Conservation (phyloP, 2,797 vertebrate genomes). For the Oreochromis mossambicus region DNA sequence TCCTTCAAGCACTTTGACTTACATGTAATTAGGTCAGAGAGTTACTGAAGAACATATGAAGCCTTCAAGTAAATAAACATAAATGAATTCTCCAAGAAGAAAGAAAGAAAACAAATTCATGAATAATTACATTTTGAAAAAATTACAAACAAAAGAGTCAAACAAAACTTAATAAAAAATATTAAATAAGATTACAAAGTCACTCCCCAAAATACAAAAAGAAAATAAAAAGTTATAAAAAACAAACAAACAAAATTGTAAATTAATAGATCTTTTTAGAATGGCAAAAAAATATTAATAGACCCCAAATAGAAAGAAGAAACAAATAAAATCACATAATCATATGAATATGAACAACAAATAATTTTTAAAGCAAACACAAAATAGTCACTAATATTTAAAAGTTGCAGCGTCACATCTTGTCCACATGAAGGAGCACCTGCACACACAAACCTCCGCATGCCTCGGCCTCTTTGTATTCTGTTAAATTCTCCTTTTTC, state of each 20-base stretch:
- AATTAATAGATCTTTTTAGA: neutral
- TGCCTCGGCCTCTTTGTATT: neutral
- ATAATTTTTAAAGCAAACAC: neutral
- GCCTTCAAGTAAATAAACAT: neutral
- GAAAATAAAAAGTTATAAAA: neutral
- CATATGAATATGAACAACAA: neutral
- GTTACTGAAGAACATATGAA: neutral
- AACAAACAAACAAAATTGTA: neutral
- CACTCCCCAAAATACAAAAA: neutral
- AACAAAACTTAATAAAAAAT: neutral
- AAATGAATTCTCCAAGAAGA: neutral
- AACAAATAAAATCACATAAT: neutral
- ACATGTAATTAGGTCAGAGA: neutral
- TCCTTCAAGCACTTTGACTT: neutral
- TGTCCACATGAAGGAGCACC: constrained; percentile 27
- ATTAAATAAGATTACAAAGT: neutral
- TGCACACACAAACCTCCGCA: neutral
- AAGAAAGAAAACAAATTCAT: neutral
- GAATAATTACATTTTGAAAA: neutral
- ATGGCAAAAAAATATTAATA: neutral
- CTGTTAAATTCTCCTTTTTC: neutral
- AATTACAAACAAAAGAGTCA: neutral
- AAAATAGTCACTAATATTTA: neutral
- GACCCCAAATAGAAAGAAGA: neutral
- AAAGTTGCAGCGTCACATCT: neutral